Percentiles rank a stretch among this genome's conserved stretches.
phyloP scores from a whole-genome alignment of 2,888 invertebrate species.

The Ornithoptera alexandrae region DNA sequence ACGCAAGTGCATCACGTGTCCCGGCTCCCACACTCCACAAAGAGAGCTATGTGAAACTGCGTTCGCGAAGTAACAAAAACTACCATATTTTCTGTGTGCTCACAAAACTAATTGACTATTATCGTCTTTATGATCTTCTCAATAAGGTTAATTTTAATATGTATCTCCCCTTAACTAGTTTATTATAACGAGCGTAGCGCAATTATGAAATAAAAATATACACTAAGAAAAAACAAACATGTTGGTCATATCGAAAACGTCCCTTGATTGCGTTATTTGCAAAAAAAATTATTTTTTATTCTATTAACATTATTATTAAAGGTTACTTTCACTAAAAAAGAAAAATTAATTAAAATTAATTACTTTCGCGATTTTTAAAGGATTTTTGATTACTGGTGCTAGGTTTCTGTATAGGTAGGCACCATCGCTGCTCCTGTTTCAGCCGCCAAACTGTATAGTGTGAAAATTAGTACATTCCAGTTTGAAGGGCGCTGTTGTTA shows the following conservation, averaged over 20 bases:
- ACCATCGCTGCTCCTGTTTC: too few relatives aligned
- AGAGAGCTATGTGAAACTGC: conserved; percentile 19
- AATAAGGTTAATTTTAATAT: background rate
- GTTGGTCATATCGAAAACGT: background rate
- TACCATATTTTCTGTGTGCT: conserved; percentile 6
- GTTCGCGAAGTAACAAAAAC: conserved; percentile 10
- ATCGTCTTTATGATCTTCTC: background rate
- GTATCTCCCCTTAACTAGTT: background rate
- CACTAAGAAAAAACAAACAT: background rate
- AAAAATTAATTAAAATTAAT: too few relatives aligned
- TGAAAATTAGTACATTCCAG: too few relatives aligned
- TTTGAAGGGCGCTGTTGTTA: too few relatives aligned
- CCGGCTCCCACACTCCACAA: conserved; percentile 20
- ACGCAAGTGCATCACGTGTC: conserved; percentile 14
- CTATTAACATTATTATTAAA: too few relatives aligned
- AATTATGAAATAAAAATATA: background rate
- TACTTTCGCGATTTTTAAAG: too few relatives aligned
- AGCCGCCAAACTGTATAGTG: too few relatives aligned
- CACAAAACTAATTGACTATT: conserved; percentile 1
- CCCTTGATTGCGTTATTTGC: background rate
- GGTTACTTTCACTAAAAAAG: too few relatives aligned
- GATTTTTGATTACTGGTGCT: too few relatives aligned
- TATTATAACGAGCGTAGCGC: background rate
- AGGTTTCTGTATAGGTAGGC: too few relatives aligned
- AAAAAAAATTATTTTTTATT: background rate